Evolutionary conservation across 2,888 invertebrate species (phyloP).

Genomic region (Morpho achilles): DNA sequence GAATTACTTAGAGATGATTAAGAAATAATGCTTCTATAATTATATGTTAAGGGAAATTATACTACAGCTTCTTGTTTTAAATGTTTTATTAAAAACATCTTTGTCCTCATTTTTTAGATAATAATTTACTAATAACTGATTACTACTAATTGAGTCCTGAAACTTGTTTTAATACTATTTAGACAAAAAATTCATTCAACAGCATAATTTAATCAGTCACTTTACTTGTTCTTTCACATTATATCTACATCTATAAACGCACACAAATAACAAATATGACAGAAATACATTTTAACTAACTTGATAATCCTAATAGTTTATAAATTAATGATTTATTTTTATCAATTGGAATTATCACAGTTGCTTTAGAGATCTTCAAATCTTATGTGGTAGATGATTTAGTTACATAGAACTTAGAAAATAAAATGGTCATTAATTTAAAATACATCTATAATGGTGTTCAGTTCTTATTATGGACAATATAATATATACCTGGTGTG

Average conservation of each 20-base stretch:
- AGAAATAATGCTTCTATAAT: slow-evolving; percentile 7
- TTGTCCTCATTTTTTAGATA: slow-evolving; percentile 1
- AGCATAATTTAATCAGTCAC: slow-evolving; percentile 61
- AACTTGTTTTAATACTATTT: no score
- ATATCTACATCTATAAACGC: slow-evolving; percentile 38
- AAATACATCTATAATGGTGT: slow-evolving; percentile 27
- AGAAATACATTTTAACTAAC: slow-evolving; percentile 45
- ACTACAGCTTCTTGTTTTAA: not conserved
- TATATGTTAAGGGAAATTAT: not conserved
- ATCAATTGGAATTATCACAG: slow-evolving; percentile 76
- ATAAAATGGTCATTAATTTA: slow-evolving; percentile 31
- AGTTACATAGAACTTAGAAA: slow-evolving; percentile 44
- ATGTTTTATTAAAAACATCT: slow-evolving; percentile 1
- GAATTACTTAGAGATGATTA: slow-evolving; percentile 17
- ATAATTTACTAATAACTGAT: slow-evolving; percentile 1
- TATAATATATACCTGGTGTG: slow-evolving; percentile 8
- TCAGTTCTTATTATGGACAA: slow-evolving; percentile 25
- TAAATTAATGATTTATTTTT: slow-evolving; percentile 69
- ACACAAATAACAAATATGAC: slow-evolving; percentile 41
- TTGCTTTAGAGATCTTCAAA: slow-evolving; percentile 75
- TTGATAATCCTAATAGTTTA: slow-evolving; percentile 51
- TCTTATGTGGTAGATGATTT: slow-evolving; percentile 68
- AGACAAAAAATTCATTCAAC: slow-evolving; percentile 28
- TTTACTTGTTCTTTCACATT: slow-evolving; percentile 33
- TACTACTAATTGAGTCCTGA: no score